Conservation (phyloP, 2,797 vertebrate genomes). For the Otolemur crassicaudatus region DNA sequence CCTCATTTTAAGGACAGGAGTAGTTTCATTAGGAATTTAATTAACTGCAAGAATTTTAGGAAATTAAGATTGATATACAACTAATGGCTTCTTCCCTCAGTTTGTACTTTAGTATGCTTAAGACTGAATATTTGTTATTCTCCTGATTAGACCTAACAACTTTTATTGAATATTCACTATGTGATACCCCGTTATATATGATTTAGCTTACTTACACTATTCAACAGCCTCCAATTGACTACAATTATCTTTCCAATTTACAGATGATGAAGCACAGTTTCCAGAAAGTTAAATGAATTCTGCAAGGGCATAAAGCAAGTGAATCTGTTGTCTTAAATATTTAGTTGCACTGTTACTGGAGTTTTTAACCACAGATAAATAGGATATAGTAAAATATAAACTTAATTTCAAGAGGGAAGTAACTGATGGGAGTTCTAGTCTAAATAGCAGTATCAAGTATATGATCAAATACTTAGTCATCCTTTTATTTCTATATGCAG, state of each 20-base stretch:
- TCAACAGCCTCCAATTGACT: not conserved
- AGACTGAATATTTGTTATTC: not conserved
- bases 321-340: not conserved
- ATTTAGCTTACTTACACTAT: not conserved
- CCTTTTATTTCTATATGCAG: not conserved
- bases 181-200: not conserved
- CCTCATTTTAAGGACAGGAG: not conserved
- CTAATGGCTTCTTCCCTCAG: not conserved
- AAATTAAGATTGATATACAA: slow-evolving; percentile 30
- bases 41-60: not conserved
- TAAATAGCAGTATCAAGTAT: not conserved
- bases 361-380: not conserved
- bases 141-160: not conserved
- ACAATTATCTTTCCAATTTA: not conserved
- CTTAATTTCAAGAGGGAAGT: not conserved
- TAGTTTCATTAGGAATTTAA: not conserved
- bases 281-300: not conserved
- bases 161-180: not conserved
- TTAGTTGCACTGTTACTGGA: not conserved
- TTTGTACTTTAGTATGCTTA: not conserved
- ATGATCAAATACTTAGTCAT: not conserved
- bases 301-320: not conserved
- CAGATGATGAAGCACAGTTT: not conserved
- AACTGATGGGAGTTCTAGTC: not conserved
- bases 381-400: not conserved